These are phyloP conservation scores for Sesamia nonagrioides DNA, from an alignment of 1,140 invertebrate species.

Conservation along the genomic window DNA sequence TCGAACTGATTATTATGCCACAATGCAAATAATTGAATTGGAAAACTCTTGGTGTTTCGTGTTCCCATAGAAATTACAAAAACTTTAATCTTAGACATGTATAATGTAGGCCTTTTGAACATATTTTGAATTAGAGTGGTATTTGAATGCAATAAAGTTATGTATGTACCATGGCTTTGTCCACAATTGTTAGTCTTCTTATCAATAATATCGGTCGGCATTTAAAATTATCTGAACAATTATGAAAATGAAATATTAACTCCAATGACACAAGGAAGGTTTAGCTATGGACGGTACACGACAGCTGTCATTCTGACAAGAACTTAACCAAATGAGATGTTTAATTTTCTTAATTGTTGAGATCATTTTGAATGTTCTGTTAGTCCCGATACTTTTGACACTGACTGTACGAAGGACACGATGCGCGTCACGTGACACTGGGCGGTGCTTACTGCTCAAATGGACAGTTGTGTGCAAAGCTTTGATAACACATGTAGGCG, in stretches of 20 bases:
- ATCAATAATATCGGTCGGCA: not conserved
- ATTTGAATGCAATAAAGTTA: constrained; percentile 82
- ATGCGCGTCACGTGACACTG: not conserved
- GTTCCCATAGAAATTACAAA: constrained; percentile 65
- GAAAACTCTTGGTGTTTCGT: constrained; percentile 65
- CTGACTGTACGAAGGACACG: not conserved
- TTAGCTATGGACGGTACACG: too few species aligned
- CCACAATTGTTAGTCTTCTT: constrained; percentile 47
- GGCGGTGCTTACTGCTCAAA: not conserved
- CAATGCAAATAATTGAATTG: constrained; percentile 53
- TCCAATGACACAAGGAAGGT: too few species aligned
- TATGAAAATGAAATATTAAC: too few species aligned
- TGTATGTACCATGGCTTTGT: constrained; percentile 72
- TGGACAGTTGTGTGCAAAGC: constrained; percentile 61
- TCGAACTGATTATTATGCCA: constrained; percentile 57
- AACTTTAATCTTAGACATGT: constrained; percentile 66
- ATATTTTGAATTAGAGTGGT: constrained; percentile 77
- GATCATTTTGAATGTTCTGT: too few species aligned
- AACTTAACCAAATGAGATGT: too few species aligned
- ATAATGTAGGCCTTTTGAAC: constrained; percentile 80
- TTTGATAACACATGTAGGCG: constrained; percentile 67
- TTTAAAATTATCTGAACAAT: too few species aligned
- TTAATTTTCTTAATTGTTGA: too few species aligned
- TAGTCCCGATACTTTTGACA: too few species aligned
- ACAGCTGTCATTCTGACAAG: too few species aligned